Conservation (phyloP, 2,113 vertebrate genomes). For the Stigmatopora argus region DNA sequence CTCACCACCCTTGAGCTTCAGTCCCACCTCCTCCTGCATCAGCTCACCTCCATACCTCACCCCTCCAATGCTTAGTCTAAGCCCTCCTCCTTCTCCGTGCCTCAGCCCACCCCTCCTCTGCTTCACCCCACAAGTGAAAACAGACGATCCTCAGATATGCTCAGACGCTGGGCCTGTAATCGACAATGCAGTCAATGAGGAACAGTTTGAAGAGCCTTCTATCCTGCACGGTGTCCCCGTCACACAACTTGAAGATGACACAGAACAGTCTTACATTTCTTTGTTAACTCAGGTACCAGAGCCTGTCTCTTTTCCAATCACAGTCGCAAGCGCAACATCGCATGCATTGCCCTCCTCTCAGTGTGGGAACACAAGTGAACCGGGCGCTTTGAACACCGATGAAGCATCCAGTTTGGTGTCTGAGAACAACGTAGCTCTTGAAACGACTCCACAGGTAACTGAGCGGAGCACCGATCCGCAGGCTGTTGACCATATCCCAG, state of each 20-base stretch:
- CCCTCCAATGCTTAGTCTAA: slow-evolving; percentile 60
- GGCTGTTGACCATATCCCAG: slow-evolving; percentile 46
- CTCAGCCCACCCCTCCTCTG: slow-evolving; percentile 62
- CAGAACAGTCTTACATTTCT: slow-evolving; percentile 36
- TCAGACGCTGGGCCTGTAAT: slow-evolving; percentile 50
- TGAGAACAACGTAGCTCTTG: slow-evolving; percentile 34
- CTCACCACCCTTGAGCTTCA: slow-evolving; percentile 53
- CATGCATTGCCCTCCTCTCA: slow-evolving; percentile 35
- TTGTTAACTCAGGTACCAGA: slow-evolving; percentile 42
- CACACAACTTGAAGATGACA: slow-evolving; percentile 39
- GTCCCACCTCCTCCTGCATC: slow-evolving; percentile 61
- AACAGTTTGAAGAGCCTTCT: slow-evolving; percentile 32
- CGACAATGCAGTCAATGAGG: slow-evolving; percentile 39
- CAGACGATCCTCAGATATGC: slow-evolving; percentile 53
- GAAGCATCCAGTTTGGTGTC: slow-evolving; percentile 28
- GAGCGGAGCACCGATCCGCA: slow-evolving; percentile 26
- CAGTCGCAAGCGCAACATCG: slow-evolving; percentile 45
- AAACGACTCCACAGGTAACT: slow-evolving; percentile 27
- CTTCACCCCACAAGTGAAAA: slow-evolving; percentile 52
- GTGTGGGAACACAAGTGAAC: slow-evolving; percentile 20
- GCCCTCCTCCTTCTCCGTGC: slow-evolving; percentile 54
- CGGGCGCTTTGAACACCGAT: slow-evolving; percentile 17
- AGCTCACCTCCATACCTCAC: slow-evolving; percentile 64
- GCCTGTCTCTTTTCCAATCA: slow-evolving; percentile 56
- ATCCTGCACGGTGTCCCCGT: slow-evolving; percentile 37